Evolutionary conservation across 2,797 vertebrate species (phyloP).

Genomic region (Neomorphus geoffroyi): DNA sequence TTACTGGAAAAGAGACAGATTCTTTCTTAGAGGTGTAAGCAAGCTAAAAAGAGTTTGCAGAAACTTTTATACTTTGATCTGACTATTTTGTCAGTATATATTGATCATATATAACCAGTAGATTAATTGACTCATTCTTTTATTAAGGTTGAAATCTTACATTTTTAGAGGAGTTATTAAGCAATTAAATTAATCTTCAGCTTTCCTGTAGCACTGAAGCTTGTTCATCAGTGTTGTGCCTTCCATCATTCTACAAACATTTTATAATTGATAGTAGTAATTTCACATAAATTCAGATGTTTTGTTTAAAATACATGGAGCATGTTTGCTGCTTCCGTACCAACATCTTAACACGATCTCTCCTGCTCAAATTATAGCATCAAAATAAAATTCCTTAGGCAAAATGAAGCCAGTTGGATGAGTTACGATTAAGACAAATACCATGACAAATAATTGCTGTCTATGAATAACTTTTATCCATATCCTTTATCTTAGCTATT

Average conservation of each 20-base stretch:
- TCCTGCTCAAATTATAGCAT: neutral
- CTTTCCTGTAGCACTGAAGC: neutral
- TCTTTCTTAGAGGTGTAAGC: neutral
- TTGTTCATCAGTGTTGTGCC: neutral
- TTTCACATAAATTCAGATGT: neutral
- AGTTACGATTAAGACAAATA: neutral
- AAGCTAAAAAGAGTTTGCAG: neutral
- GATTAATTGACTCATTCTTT: neutral
- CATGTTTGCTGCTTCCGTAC: neutral
- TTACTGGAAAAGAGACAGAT: neutral
- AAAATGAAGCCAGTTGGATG: neutral
- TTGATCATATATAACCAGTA: neutral
- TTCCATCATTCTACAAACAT: neutral
- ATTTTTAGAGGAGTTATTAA: conserved; percentile 2
- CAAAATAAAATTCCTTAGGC: neutral
- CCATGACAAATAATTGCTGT: neutral
- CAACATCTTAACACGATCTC: neutral
- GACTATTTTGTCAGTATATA: neutral
- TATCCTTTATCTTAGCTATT: neutral
- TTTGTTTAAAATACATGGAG: neutral
- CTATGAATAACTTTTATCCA: neutral
- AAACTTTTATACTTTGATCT: neutral
- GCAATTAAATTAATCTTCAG: neutral
- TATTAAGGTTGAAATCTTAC: neutral
- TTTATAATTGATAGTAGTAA: neutral